Evolutionary conservation across 1,140 invertebrate species (phyloP), one percentile per base, ranked within the genome.

Genomic region (Battus philenor): DNA sequence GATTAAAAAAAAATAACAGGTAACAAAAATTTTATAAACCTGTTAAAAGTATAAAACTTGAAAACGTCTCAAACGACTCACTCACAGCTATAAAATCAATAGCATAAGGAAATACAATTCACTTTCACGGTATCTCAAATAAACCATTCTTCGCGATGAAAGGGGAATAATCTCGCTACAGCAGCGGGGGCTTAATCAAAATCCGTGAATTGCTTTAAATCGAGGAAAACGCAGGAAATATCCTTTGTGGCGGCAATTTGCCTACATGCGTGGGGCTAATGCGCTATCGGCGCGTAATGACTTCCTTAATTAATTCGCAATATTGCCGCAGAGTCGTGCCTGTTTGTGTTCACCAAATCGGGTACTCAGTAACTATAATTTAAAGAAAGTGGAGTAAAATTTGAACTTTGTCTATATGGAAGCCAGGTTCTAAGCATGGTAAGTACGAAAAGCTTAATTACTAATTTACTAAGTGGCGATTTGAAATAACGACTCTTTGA

Each of bases 281-380:
- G 61, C 62, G 72, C 68, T 77, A 83, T 84, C 79, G 72, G 59
- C 49, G 68, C 65, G 75, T 83, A 81, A 83, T 81, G 77, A 84
- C 79, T 84, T 84, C 79, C 77, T 81, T 81, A 81, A 84, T 81
- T 84, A 84, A 84, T 84, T 77, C 79, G 67, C 63, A 69, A 83
- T 80, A 72, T 80, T 77, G 65, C 56, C 57, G 54, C 54, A 49
- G 44, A 50, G 43, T 29, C 20, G 17, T 29, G 27, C 16, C 4
- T 15, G 12, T 39, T 15, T 39, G 7, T 11, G 4, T 2, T 15
- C 10, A 4, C 6, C 1, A 26, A 39, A 39, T 30, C 9, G 29
- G 6, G 29, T 30, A 11, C 29, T 30, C 10, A 27, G 5, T 10
- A n/a, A n/a, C n/a, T n/a, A n/a, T n/a, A n/a, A n/a, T n/a, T n/a